Percentiles rank a stretch among this genome's conserved stretches.
Conservation (phyloP, 2,797 vertebrate genomes). For the Huso huso region DNA sequence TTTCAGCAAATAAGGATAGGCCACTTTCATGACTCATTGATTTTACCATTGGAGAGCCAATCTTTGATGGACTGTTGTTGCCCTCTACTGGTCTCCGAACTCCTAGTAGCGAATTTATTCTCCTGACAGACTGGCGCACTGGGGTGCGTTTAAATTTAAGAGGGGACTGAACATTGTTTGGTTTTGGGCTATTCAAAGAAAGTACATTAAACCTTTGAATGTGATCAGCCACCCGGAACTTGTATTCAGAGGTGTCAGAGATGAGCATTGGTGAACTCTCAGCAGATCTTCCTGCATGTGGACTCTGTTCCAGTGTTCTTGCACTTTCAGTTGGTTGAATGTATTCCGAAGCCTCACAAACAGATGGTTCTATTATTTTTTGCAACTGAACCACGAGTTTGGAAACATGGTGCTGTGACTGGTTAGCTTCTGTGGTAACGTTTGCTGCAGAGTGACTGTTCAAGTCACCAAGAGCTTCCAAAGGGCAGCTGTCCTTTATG, state of each 20-base stretch:
- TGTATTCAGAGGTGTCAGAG: slow-evolving; percentile 6
- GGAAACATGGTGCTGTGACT: slow-evolving; percentile 50
- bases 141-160: slow-evolving; percentile 87
- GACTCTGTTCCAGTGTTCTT: slow-evolving; percentile 4
- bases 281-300: background rate
- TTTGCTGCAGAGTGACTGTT: slow-evolving; percentile 44
- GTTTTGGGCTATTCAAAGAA: slow-evolving; percentile 67
- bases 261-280: slow-evolving; percentile 9
- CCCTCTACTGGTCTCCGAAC: slow-evolving; percentile 39
- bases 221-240: slow-evolving; percentile 78
- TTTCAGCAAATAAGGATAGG: slow-evolving; percentile 42
- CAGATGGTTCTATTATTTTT: background rate
- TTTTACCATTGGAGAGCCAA: slow-evolving; percentile 50
- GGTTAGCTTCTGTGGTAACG: slow-evolving; percentile 33
- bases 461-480: slow-evolving; percentile 55
- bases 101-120: slow-evolving; percentile 79
- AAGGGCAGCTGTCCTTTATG: slow-evolving; percentile 45
- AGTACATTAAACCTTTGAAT: slow-evolving; percentile 89
- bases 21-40: slow-evolving; percentile 73
- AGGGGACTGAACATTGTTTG: slow-evolving; percentile 55
- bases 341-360: background rate
- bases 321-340: slow-evolving; percentile 11
- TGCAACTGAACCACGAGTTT: slow-evolving; percentile 12
- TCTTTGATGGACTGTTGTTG: slow-evolving; percentile 15
- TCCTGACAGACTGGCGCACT: slow-evolving; percentile 77